Percentiles rank a stretch among this genome's conserved stretches.
phyloP scores from a whole-genome alignment of 2,888 invertebrate genomes.

The Tetheella fluctuosa region DNA sequence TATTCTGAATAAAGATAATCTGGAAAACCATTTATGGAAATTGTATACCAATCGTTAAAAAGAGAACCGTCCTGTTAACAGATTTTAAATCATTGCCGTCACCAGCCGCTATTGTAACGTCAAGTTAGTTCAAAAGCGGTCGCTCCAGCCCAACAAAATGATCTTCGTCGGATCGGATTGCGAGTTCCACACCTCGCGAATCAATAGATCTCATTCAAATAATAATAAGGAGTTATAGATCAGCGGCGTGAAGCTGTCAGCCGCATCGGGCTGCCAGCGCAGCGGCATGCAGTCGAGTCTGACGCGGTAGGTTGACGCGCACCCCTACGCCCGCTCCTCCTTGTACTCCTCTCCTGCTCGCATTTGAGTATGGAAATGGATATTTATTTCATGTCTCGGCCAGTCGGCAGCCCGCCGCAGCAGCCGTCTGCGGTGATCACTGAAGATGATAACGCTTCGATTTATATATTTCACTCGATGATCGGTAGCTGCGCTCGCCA shows the following conservation, averaged over 20 bases:
- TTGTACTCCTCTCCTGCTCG: conserved; percentile 56
- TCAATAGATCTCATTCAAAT: conserved; percentile 84
- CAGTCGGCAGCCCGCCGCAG: conserved; percentile 50
- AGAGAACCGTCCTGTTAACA: conserved; percentile 83
- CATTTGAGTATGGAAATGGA: conserved; percentile 80
- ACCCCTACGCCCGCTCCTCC: conserved; percentile 47
- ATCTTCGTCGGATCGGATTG: conserved; percentile 76
- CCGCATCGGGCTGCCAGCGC: conserved; percentile 44
- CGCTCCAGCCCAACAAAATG: conserved; percentile 81
- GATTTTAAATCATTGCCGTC: conserved; percentile 85
- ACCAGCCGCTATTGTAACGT: conserved; percentile 79
- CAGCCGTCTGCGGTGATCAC: conserved; percentile 75
- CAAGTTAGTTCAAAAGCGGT: conserved; percentile 83
- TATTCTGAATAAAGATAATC: conserved; percentile 71
- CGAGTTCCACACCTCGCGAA: conserved; percentile 79
- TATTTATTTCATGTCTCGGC: conserved; percentile 79
- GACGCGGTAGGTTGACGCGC: conserved; percentile 34
- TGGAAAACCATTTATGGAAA: conserved; percentile 82
- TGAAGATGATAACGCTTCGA: conserved; percentile 79
- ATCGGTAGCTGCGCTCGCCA: conserved; percentile 74
- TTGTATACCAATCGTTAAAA: conserved; percentile 84
- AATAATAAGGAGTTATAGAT: conserved; percentile 84
- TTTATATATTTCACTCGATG: conserved; percentile 82
- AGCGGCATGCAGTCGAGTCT: conserved; percentile 29
- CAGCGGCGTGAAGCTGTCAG: conserved; percentile 60